Evolutionary conservation across 1,140 invertebrate genomes (phyloP).

Genomic region (Philopotamus ludificatus): DNA sequence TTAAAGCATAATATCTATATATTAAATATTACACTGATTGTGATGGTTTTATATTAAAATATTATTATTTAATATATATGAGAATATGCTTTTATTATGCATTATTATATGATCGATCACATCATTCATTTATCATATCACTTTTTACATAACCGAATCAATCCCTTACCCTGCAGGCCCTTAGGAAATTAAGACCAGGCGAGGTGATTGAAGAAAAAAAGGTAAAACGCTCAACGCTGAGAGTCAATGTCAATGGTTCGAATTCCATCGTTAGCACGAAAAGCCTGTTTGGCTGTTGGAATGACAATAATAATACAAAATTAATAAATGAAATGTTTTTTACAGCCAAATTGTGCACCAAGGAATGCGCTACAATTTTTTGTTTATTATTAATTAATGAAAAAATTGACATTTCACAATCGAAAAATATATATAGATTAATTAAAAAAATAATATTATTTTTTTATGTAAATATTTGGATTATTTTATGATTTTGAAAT

Average conservation of each 20-base stretch:
- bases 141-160: constrained; percentile 37
- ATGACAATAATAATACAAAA: constrained; percentile 21
- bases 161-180: constrained; percentile 56
- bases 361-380: constrained; percentile 25
- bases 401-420: neutral
- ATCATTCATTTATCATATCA: no score
- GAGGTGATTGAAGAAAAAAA: constrained; percentile 91
- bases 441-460: no score
- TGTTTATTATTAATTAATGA: neutral
- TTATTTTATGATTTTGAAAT: no score
- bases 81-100: no score
- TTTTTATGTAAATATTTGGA: no score
- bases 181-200: constrained; percentile 85
- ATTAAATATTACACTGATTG: no score
- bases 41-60: no score
- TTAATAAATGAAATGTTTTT: constrained; percentile 14
- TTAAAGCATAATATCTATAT: no score
- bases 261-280: constrained; percentile 22
- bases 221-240: constrained; percentile 64
- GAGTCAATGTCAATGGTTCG: constrained; percentile 5
- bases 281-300: constrained; percentile 26
- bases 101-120: no score
- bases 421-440: neutral
- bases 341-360: constrained; percentile 28
- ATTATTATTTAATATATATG: no score